Base-by-base conservation (phyloP, 2,888 invertebrate species). In the Erebia epiphron region DNA sequence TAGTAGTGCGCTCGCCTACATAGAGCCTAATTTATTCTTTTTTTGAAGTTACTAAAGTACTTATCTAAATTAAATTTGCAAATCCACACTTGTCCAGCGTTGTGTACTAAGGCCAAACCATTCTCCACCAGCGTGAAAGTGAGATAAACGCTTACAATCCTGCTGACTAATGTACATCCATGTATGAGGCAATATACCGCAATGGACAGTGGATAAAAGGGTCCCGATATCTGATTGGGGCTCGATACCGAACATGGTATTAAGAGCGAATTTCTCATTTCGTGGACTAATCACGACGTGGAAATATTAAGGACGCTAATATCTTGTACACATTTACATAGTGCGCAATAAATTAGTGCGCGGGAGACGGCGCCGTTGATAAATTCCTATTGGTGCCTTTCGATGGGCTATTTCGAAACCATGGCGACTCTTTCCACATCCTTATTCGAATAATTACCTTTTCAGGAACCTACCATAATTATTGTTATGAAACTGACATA, bases 251-350 rank as follows among this genome's bases (percentile, higher is more conserved):
- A 70, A 73, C 71, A 66, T 67, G 50, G 72, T 67, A 62, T 74
- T 74, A 74, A 74, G 70, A 74, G 70, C 67, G 64, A 73, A 69
- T 70, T 72, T 70, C 69, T 73, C 72, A 70, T 62, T 72, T 73
- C 66, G 68, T 68, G 72, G 41, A 84, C 85, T 87, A 89, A 92
- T 90, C 90, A 88, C 86, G 91, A 92, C 89, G 84, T 85, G 81
- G 87, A 92, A 89, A 87, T 92, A 92, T 92, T 90, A 90, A 89
- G 88, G 89, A 91, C 90, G 88, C 88, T 92, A 90, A 91, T 92
- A 89, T 88, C 90, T 87, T 87, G 88, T 88, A 88, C 86, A 88
- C 85, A 91, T 91, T 91, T 91, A 90, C 92, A 91, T 91, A 91
- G 91, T 87, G 87, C 83, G 88, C 85, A 84, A 92, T 92, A 90